Conservation (phyloP, 2,113 vertebrate genomes). For the Melanerpes aurifrons region DNA sequence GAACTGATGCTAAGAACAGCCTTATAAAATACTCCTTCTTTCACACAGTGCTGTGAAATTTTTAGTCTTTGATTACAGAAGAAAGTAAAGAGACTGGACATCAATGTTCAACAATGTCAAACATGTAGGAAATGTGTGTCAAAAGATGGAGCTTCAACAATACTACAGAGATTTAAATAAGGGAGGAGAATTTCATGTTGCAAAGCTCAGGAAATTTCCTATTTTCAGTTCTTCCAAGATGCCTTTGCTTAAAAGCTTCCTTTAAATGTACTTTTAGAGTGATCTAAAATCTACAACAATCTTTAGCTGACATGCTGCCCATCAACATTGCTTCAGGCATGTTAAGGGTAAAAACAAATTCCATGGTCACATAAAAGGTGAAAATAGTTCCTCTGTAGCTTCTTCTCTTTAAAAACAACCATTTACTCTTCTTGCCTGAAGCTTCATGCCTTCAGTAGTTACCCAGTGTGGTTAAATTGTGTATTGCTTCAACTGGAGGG, state of each 20-base stretch:
- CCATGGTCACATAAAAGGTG: constrained; percentile 30
- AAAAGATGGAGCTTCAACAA: constrained; percentile 9
- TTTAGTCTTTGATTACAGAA: background rate
- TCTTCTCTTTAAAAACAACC: background rate
- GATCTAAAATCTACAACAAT: background rate
- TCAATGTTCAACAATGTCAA: constrained; percentile 9
- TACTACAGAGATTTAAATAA: constrained; percentile 8
- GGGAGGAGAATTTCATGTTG: constrained; percentile 24
- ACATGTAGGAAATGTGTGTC: constrained; percentile 6
- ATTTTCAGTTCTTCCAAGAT: background rate
- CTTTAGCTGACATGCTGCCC: background rate
- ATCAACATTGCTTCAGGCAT: background rate
- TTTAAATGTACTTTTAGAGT: background rate
- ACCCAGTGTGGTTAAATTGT: background rate
- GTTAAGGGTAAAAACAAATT: background rate
- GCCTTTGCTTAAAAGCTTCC: background rate
- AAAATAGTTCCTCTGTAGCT: background rate
- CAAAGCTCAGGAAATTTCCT: constrained; percentile 12
- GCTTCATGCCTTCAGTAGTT: constrained; percentile 17
- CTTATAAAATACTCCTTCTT: background rate
- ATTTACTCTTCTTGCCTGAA: constrained; percentile 20
- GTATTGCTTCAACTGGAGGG: background rate
- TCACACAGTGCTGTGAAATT: background rate
- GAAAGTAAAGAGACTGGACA: background rate
- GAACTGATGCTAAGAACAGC: background rate